Evolutionary conservation across 2,888 invertebrate genomes (phyloP).

Genomic region (Patella caerulea): DNA sequence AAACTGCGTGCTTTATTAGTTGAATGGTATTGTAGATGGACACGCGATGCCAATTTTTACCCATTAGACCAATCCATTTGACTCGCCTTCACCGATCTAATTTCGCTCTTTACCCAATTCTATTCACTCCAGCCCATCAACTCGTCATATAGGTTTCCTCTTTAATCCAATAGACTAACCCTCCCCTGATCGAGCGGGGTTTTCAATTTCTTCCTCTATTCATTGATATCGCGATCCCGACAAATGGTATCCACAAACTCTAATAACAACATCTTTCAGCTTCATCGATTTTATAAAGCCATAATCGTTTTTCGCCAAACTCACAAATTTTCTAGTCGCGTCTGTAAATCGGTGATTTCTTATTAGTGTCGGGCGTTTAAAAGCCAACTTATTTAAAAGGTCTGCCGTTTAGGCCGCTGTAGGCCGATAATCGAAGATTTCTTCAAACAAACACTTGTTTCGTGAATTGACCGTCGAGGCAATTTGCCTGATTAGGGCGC

Average conservation of each 20-base stretch:
- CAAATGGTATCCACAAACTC: slow-evolving; percentile 18
- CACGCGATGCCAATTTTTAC: slow-evolving; percentile 24
- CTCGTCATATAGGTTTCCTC: slow-evolving; percentile 20
- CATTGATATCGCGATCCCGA: slow-evolving; percentile 13
- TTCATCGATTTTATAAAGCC: slow-evolving; percentile 11
- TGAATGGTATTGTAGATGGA: slow-evolving; percentile 19
- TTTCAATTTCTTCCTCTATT: slow-evolving; percentile 27
- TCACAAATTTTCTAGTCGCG: slow-evolving; percentile 9
- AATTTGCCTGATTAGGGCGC: slow-evolving; percentile 40
- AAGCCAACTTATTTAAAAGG: slow-evolving; percentile 35
- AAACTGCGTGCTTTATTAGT: slow-evolving; percentile 28
- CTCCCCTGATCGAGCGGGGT: slow-evolving; percentile 21
- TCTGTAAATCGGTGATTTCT: slow-evolving; percentile 26
- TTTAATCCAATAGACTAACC: slow-evolving; percentile 25
- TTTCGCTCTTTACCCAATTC: slow-evolving; percentile 21
- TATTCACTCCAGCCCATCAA: slow-evolving; percentile 23
- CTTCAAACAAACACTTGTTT: slow-evolving; percentile 43
- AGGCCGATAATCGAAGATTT: slow-evolving; percentile 39
- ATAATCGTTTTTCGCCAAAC: slow-evolving; percentile 20
- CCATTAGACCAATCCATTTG: slow-evolving; percentile 26
- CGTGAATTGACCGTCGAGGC: slow-evolving; percentile 28
- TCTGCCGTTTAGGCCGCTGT: slow-evolving; percentile 26
- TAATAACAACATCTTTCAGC: slow-evolving; percentile 31
- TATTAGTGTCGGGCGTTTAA: slow-evolving; percentile 31
- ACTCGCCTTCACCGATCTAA: slow-evolving; percentile 14